Evolutionary conservation across 2,797 vertebrate species (phyloP).

Genomic region (Atherinosoma microstoma): DNA sequence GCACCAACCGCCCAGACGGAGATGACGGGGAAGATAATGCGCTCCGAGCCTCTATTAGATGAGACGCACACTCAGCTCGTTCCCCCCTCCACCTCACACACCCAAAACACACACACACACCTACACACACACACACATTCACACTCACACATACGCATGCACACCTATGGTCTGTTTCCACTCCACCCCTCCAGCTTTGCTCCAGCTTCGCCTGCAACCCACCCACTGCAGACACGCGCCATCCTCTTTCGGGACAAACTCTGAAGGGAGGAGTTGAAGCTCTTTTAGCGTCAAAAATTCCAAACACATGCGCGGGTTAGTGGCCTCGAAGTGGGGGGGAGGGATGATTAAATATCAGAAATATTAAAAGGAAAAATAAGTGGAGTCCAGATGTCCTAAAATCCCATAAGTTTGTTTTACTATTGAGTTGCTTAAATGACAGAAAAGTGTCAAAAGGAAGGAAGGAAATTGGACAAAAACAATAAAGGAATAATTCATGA

Average conservation of each 20-base stretch:
- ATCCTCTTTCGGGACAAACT: slow-evolving; percentile 60
- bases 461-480: no score
- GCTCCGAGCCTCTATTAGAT: slow-evolving; percentile 76
- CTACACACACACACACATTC: slow-evolving; percentile 41
- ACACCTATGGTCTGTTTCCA: slow-evolving; percentile 53
- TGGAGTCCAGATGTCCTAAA: neutral
- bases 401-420: neutral
- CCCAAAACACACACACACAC: slow-evolving; percentile 30
- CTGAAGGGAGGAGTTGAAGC: slow-evolving; percentile 48
- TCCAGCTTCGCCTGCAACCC: slow-evolving; percentile 35
- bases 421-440: no score
- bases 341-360: neutral
- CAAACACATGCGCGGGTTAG: slow-evolving; percentile 26
- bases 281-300: slow-evolving; percentile 24
- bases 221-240: slow-evolving; percentile 19
- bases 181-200: slow-evolving; percentile 40
- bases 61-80: slow-evolving; percentile 73
- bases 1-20: slow-evolving; percentile 68
- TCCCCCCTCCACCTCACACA: slow-evolving; percentile 5
- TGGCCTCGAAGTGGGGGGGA: slow-evolving; percentile 1
- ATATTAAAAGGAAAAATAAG: neutral
- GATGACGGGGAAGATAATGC: slow-evolving; percentile 79
- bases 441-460: neutral
- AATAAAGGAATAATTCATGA: no score
- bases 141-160: slow-evolving; percentile 28